Evolutionary conservation across 2,113 vertebrate genomes (phyloP), one percentile per base, ranked within the genome.

Genomic region (Cariama cristata): DNA sequence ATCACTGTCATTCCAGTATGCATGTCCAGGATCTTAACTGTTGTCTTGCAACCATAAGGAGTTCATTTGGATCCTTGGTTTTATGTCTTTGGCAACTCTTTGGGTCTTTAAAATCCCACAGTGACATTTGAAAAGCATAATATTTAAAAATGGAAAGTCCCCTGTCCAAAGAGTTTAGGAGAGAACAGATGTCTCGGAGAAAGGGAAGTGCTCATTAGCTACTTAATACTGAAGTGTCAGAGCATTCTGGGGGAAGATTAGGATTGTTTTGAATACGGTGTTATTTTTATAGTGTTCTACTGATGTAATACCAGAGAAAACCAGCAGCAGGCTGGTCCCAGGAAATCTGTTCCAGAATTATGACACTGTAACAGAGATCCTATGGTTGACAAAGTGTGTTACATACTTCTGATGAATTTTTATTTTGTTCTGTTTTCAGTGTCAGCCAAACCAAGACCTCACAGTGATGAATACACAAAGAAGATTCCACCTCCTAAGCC

Each of bases 401-500:
- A 44, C 62, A 33, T 53, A 22, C 42, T 67, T 80, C 47, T 95
- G 9, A 89, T 55, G 10, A 40, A 47, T 68, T 92, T 75, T 40
- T 93, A 10, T 80, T 80, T 59, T 82, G 9, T 69, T 97, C 66
- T 53, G 11, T 76, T 94, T 86, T 79, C 86, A 99, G 98, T 96
- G 97, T 98, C 98, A 72, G 79, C 98, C 96, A 98, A 98, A 96
- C 98, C 97, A 64, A 98, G 98, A 95, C 99, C 99, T 72, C 99
- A 98, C 97, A 98, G 98, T 42, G 99, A 99, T 75, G 99, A 99
- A 90, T 99, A 98, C 76, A 98, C 98, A 27, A 99, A 98, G 98
- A 99, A 99, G 97, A 98, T 99, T 95, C 99, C 99, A 87, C 99
- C 99, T 42, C 99, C 99, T 5, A 99, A 99, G 95, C 99, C 99